Conservation (phyloP, 2,113 vertebrate genomes). For the Panthera leo region DNA sequence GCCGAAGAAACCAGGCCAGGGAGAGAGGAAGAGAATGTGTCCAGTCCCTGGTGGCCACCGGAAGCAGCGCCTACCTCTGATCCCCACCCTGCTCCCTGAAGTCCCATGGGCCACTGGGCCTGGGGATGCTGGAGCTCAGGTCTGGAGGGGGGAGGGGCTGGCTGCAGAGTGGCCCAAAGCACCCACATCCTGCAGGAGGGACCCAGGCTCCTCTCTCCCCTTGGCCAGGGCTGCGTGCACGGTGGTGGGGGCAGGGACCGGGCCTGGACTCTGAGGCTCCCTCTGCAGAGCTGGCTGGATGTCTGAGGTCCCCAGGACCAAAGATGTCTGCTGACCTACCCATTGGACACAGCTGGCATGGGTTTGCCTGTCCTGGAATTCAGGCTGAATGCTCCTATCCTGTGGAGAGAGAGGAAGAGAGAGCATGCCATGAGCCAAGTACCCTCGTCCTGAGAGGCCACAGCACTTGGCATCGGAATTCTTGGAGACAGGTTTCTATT, state of each 20-base stretch:
- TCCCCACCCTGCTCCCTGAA: background rate
- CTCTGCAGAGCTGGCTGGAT: background rate
- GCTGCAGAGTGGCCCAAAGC: background rate
- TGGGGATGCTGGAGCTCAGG: background rate
- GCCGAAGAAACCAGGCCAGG: background rate
- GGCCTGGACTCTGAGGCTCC: background rate
- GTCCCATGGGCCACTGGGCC: background rate
- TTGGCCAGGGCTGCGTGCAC: background rate
- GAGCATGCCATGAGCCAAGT: background rate
- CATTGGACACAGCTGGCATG: slow-evolving; percentile 73
- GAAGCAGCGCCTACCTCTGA: background rate
- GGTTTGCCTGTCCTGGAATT: slow-evolving; percentile 81
- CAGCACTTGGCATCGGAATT: background rate
- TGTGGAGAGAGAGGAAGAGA: slow-evolving; percentile 48
- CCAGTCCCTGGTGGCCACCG: background rate
- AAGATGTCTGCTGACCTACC: slow-evolving; percentile 73
- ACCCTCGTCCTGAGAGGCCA: background rate
- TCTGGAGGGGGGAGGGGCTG: background rate
- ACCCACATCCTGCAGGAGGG: background rate
- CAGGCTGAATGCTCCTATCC: slow-evolving; percentile 82
- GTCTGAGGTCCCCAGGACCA: background rate
- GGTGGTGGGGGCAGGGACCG: background rate
- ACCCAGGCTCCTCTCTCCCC: background rate
- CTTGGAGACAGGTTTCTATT: background rate
- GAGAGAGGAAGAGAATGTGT: background rate